Evolutionary conservation across 2,888 invertebrate genomes (phyloP).

Genomic region (Plemyria rubiginata): DNA sequence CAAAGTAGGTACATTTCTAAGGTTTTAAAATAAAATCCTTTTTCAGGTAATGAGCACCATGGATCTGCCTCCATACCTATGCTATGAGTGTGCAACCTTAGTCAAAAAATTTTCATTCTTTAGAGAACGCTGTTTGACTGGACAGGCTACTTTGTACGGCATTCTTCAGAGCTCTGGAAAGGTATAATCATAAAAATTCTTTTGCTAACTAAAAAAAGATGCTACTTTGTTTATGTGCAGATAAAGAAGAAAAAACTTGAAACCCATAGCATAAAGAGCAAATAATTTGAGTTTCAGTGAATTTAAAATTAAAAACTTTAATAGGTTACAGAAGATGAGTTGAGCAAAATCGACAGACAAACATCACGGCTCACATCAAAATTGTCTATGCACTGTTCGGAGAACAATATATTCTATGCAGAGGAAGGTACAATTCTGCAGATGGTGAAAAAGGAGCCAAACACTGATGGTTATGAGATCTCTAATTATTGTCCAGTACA

Average conservation of each 20-base stretch:
- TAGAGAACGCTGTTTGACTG: conserved; percentile 60
- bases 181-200: conserved; percentile 46
- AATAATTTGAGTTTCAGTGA: too few species aligned
- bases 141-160: conserved; percentile 59
- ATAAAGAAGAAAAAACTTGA: too few species aligned
- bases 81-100: conserved; percentile 65
- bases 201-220: not conserved
- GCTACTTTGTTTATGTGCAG: too few species aligned
- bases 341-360: conserved; percentile 54
- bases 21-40: too few species aligned
- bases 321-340: conserved; percentile 52
- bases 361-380: conserved; percentile 49
- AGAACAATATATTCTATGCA: conserved; percentile 28
- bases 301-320: not conserved
- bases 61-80: conserved; percentile 61
- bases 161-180: conserved; percentile 58
- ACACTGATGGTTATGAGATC: conserved; percentile 18
- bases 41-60: conserved; percentile 43
- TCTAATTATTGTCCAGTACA: conserved; percentile 29
- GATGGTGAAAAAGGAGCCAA: conserved; percentile 50
- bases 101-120: conserved; percentile 66
- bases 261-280: too few species aligned
- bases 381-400: conserved; percentile 33
- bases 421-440: conserved; percentile 22
- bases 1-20: too few species aligned